Base-by-base conservation (phyloP, 2,888 invertebrate species). In the Lithosia quadra region DNA sequence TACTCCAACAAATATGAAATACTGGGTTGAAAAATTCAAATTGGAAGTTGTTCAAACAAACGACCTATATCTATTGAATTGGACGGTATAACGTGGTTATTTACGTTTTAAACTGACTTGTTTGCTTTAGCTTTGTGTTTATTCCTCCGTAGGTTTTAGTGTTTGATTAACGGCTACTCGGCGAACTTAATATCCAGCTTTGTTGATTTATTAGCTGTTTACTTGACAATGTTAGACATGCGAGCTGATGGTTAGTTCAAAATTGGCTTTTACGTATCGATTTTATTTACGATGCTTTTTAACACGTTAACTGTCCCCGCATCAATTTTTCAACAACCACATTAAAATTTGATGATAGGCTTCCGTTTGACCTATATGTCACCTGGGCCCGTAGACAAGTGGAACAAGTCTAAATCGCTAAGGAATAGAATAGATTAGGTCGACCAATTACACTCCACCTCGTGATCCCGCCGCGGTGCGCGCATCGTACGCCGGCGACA, bases 111-210 rank as follows among this genome's bases (percentile, higher is more conserved):
- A 82, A 74, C 79, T 73, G 73, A 69, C 73, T 78, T 83, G 81
- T 87, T 87, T 86, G 78, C 76, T 81, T 79, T 76, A 65, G 75
- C 77, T 79, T 75, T 70, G 76, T 77, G 73, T 83, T 82, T 82
- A 79, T 81, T 71, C 67, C 70, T 71, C 60, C 56, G 69, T 73
- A 71, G 69, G 63, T 66, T 72, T 67, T 66, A 68, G 33, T 64
- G 39, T 60, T 71, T 69, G 59, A 72, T 69, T 70, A 62, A 49
- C 59, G 66, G 62, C 55, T 61, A 43, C 33, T 56, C 24, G 4
- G 39, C 18, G 22, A 33, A 57, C 61, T 65, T n/a, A 58, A 60
- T 63, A 63, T 63, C 15, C 10, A 34, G 49, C 43, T 58, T 61
- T 56, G 36, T 64, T 69, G 43, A 49, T 65, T 36, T 63, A 56